Percentiles rank a stretch among this genome's conserved stretches.
These are phyloP conservation scores for Ctenopoma multispine DNA, from an alignment of 2,797 vertebrate genomes.

Conservation along the genomic window DNA sequence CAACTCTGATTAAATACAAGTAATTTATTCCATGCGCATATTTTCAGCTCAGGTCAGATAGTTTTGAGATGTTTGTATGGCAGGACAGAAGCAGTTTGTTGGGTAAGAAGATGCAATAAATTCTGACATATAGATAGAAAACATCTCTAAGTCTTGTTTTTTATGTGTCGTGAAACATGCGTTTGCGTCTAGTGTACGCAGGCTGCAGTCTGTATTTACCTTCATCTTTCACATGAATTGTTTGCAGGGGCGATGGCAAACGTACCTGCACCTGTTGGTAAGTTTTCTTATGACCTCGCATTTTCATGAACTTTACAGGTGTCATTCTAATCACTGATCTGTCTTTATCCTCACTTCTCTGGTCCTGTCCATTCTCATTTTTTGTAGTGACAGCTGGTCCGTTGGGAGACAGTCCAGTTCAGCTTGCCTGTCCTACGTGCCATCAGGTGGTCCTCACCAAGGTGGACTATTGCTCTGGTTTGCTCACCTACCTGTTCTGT, in stretches of 20 bases:
- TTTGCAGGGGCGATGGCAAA: conserved; percentile 57
- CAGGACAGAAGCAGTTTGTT: no score
- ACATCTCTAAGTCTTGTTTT: no score
- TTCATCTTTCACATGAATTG: not conserved
- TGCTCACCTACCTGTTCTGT: conserved; percentile 77
- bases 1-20: no score
- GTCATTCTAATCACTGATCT: not conserved
- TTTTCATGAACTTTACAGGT: not conserved
- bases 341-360: not conserved
- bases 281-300: conserved; percentile 25
- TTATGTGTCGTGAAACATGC: no score
- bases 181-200: no score
- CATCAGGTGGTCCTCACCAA: conserved; percentile 63
- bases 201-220: not conserved
- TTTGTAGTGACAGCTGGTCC: conserved; percentile 16
- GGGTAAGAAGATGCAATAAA: no score
- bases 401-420: conserved; percentile 60
- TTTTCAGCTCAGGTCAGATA: not conserved
- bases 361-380: not conserved
- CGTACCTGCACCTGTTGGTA: conserved; percentile 53
- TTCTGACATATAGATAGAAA: no score
- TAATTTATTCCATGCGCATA: not conserved
- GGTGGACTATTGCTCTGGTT: conserved; percentile 68
- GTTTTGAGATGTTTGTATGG: no score
- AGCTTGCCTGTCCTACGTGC: conserved; percentile 69